These are phyloP conservation scores for Penaeus chinensis DNA, from an alignment of 1,140 invertebrate genomes.

Conservation along the genomic window DNA sequence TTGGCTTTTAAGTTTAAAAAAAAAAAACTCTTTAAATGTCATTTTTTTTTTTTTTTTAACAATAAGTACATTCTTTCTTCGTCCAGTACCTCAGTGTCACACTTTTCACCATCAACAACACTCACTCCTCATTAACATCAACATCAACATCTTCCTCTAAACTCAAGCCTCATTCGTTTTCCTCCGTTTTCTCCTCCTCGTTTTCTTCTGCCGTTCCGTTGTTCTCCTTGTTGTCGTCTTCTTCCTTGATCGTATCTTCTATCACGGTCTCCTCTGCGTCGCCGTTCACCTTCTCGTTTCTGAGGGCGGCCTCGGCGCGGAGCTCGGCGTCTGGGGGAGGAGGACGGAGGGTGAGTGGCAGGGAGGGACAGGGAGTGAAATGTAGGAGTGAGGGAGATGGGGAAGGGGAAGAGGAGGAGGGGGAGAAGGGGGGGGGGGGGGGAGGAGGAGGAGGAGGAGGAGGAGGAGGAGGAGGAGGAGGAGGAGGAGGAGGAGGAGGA, in stretches of 20 bases:
- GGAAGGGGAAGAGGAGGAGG: too few species aligned
- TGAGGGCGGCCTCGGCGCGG: constrained; percentile 46
- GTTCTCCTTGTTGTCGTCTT: constrained; percentile 38
- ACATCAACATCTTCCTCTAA: not conserved
- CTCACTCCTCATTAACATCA: not conserved
- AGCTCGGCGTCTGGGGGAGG: constrained; percentile 46
- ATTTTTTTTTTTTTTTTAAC: too few species aligned
- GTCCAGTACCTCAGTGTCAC: too few species aligned
- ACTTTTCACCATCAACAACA: too few species aligned
- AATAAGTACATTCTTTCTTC: too few species aligned
- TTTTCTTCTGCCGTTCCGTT: constrained; percentile 21
- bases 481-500: too few species aligned
- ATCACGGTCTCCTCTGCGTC: constrained; percentile 29
- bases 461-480: too few species aligned
- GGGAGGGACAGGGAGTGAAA: not conserved
- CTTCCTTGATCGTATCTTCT: constrained; percentile 32
- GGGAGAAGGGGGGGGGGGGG: too few species aligned
- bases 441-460: too few species aligned
- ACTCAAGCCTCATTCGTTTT: not conserved
- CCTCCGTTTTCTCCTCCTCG: constrained; percentile 17
- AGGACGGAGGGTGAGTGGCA: not conserved
- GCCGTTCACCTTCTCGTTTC: constrained; percentile 45
- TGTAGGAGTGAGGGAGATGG: too few species aligned
- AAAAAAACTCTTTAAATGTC: too few species aligned
- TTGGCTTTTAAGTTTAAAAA: too few species aligned